phyloP scores from a whole-genome alignment of 2,113 vertebrate genomes.

The Nematolebias whitei region DNA sequence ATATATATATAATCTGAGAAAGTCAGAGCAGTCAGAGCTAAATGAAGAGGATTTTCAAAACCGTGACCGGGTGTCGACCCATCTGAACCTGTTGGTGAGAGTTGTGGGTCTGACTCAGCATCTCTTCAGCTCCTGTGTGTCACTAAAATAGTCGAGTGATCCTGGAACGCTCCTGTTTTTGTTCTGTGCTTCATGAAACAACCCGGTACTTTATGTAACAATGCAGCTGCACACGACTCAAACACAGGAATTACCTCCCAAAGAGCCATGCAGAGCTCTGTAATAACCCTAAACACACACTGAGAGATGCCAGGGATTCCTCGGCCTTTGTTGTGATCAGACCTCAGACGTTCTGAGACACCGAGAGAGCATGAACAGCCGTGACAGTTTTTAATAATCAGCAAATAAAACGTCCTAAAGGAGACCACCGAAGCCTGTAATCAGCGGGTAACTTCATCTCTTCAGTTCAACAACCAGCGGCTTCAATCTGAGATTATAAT shows the following conservation, averaged over 20 bases:
- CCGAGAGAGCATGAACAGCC: slow-evolving; percentile 1
- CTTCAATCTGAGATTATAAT: slow-evolving; percentile 35
- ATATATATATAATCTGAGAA: too few relatives aligned
- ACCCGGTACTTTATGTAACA: slow-evolving; percentile 24
- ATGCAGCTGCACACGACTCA: slow-evolving; percentile 32
- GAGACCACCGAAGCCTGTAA: slow-evolving; percentile 23
- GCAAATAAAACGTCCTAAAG: slow-evolving; percentile 16
- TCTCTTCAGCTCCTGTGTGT: slow-evolving; percentile 6
- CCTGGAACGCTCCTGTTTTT: slow-evolving; percentile 23
- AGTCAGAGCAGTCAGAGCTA: too few relatives aligned
- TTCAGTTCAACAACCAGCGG: slow-evolving; percentile 19
- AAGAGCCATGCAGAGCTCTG: slow-evolving; percentile 27
- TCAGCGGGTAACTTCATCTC: slow-evolving; percentile 9
- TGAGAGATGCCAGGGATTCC: slow-evolving; percentile 85
- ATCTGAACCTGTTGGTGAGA: slow-evolving; percentile 43
- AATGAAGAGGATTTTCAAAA: too few relatives aligned
- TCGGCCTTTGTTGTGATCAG: slow-evolving; percentile 61
- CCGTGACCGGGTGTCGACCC: slow-evolving; percentile 2
- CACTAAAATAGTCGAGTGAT: slow-evolving; percentile 20
- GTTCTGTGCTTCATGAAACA: slow-evolving; percentile 21
- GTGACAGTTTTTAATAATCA: slow-evolving; percentile 18
- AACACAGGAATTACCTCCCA: slow-evolving; percentile 48
- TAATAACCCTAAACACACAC: slow-evolving; percentile 73
- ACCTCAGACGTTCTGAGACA: slow-evolving; percentile 47
- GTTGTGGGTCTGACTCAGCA: slow-evolving; percentile 29